These are phyloP conservation scores for Venustoraphidia nigricollis DNA, from an alignment of 2,888 invertebrate species.

Conservation along the genomic window DNA sequence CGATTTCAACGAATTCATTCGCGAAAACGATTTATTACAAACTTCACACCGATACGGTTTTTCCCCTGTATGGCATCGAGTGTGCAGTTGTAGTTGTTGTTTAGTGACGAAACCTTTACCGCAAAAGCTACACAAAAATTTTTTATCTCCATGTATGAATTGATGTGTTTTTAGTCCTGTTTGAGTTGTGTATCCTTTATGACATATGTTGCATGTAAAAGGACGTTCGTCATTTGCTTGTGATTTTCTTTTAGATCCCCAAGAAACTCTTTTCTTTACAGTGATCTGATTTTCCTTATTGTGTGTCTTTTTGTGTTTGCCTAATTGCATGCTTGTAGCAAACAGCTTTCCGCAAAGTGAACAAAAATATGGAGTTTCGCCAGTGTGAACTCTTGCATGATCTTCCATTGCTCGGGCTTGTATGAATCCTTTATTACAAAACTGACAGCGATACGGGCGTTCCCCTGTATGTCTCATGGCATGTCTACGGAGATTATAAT, in stretches of 20 bases:
- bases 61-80: background rate
- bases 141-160: background rate
- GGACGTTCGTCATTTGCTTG: background rate
- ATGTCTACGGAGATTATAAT: constrained; percentile 6
- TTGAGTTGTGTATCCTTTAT: background rate
- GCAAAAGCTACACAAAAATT: background rate
- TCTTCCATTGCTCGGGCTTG: background rate
- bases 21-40: background rate
- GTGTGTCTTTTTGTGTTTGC: background rate
- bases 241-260: background rate
- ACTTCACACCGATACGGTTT: background rate
- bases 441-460: constrained; percentile 2
- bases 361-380: constrained; percentile 1
- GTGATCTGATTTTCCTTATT: background rate
- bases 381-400: constrained; percentile 1
- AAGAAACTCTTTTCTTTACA: background rate
- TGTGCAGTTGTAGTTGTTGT: background rate
- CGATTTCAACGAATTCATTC: background rate
- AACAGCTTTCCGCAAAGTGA: background rate
- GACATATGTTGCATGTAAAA: background rate
- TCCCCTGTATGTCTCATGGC: constrained; percentile 4
- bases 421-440: constrained; percentile 3
- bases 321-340: background rate
- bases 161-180: background rate
- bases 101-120: constrained; percentile 4